Conservation (phyloP, 2,888 invertebrate species). For the Pseudoips prasinana region DNA sequence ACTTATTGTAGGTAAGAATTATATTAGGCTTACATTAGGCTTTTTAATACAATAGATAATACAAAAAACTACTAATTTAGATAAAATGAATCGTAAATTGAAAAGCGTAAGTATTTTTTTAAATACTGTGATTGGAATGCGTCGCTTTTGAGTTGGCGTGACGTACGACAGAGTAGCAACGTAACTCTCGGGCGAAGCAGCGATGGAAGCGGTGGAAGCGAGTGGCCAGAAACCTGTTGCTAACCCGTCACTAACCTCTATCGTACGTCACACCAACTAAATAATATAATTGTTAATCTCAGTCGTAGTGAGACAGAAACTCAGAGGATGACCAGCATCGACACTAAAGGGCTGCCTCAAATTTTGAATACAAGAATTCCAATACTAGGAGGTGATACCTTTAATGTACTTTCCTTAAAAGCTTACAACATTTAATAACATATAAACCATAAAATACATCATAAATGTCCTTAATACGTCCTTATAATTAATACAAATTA, state of each 20-base stretch:
- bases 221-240: background rate
- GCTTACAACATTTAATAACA: constrained; percentile 73
- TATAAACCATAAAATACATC: constrained; percentile 60
- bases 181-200: constrained; percentile 12
- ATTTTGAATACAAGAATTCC: constrained; percentile 33
- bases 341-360: constrained; percentile 48
- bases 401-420: constrained; percentile 68
- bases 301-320: constrained; percentile 54
- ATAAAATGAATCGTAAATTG: constrained; percentile 32
- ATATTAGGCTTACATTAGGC: constrained; percentile 37
- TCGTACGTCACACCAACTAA: constrained; percentile 29
- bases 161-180: background rate
- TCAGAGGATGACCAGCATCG: constrained; percentile 65
- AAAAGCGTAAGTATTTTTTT: constrained; percentile 52
- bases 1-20: constrained; percentile 28
- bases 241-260: background rate
- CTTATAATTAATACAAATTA: constrained; percentile 46
- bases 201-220: constrained; percentile 11
- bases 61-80: constrained; percentile 35
- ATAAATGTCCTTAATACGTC: constrained; percentile 66
- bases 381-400: constrained; percentile 67
- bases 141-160: constrained; percentile 43
- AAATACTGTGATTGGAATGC: constrained; percentile 78
- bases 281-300: constrained; percentile 51
- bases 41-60: constrained; percentile 41